Percentiles rank a stretch among this genome's conserved stretches.
Conservation (phyloP, 2,888 invertebrate genomes). For the Choreutis nemorana region DNA sequence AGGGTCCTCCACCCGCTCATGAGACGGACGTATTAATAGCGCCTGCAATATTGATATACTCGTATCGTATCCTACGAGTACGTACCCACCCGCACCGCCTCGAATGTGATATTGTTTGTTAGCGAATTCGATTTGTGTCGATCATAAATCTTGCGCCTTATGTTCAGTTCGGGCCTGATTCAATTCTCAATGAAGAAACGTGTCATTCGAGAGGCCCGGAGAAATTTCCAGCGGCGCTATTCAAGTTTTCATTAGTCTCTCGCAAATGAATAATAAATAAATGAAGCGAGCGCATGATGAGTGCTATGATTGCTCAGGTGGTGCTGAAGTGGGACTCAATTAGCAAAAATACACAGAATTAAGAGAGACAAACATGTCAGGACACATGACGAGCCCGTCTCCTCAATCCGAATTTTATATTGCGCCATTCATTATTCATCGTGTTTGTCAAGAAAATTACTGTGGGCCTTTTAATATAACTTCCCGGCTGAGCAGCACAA, state of each 20-base stretch:
- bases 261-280: conserved; percentile 43
- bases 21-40: conserved; percentile 67
- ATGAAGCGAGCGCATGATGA: conserved; percentile 22
- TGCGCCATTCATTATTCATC: conserved; percentile 58
- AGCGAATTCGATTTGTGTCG: conserved; percentile 66
- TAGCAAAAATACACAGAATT: conserved; percentile 64
- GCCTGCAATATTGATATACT: conserved; percentile 67
- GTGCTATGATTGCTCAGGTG: conserved; percentile 30
- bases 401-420: conserved; percentile 63
- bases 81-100: conserved; percentile 56
- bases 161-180: conserved; percentile 60
- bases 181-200: conserved; percentile 43
- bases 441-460: conserved; percentile 62
- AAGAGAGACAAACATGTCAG: conserved; percentile 58
- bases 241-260: conserved; percentile 35
- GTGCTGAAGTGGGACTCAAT: conserved; percentile 50
- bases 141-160: conserved; percentile 67
- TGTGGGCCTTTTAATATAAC: conserved; percentile 66
- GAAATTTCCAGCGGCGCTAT: conserved; percentile 12
- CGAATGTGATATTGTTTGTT: conserved; percentile 65
- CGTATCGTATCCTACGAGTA: conserved; percentile 44
- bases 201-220: conserved; percentile 13
- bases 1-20: conserved; percentile 44
- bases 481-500: conserved; percentile 31
- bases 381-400: conserved; percentile 47